phyloP scores from a whole-genome alignment of 2,888 invertebrate species.

The Unio delphinus region DNA sequence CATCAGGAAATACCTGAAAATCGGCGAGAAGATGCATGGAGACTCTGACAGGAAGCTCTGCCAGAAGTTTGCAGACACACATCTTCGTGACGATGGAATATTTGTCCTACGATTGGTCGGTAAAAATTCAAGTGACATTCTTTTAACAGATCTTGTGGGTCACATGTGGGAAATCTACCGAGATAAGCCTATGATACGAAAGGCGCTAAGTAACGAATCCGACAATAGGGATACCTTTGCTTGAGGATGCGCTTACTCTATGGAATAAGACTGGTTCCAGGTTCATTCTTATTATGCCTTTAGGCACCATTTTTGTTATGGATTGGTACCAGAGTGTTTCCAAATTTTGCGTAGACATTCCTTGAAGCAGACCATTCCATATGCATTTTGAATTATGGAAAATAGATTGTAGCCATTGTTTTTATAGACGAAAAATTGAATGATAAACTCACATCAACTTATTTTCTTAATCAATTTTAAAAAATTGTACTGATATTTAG shows the following conservation, averaged over 20 bases:
- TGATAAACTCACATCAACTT: no score
- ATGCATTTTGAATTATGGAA: no score
- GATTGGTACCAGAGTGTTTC: neutral
- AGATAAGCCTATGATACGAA: slow-evolving; percentile 55
- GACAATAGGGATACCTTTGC: slow-evolving; percentile 42
- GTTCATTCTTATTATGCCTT: neutral
- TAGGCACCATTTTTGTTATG: neutral
- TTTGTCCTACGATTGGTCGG: slow-evolving; percentile 61
- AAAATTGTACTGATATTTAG: no score
- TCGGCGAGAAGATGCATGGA: slow-evolving; percentile 53
- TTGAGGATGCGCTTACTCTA: slow-evolving; percentile 11
- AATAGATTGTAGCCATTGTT: no score
- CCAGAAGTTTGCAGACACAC: slow-evolving; percentile 57
- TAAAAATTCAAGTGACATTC: slow-evolving; percentile 62
- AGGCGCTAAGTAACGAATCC: slow-evolving; percentile 44
- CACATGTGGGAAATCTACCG: slow-evolving; percentile 57
- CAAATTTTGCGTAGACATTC: no score
- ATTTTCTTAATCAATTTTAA: no score
- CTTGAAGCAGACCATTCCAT: no score
- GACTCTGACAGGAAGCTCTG: slow-evolving; percentile 59
- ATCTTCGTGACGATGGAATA: slow-evolving; percentile 59
- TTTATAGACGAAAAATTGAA: neutral
- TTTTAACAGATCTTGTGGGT: slow-evolving; percentile 57
- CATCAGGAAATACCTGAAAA: slow-evolving; percentile 61
- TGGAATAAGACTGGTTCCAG: neutral